Evolutionary conservation across 2,113 vertebrate genomes (phyloP).

Genomic region (Atractosteus spatula): DNA sequence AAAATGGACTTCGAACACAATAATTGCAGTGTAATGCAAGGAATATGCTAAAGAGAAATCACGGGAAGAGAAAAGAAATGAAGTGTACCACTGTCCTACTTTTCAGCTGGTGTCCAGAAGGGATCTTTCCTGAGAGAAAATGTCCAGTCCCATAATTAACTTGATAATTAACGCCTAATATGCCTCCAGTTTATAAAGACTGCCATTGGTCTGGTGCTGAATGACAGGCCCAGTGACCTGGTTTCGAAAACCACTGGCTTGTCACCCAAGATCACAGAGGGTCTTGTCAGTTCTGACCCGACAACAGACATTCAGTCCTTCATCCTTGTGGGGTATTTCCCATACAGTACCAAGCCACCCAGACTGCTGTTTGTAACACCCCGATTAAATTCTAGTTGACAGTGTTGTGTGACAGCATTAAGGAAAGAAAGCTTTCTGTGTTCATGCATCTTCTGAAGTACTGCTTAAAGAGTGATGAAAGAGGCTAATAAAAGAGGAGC

Average conservation of each 20-base stretch:
- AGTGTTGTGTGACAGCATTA: too few relatives aligned
- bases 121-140: conserved; percentile 73
- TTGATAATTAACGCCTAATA: conserved; percentile 73
- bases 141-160: conserved; percentile 61
- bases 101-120: conserved; percentile 64
- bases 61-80: conserved; percentile 29
- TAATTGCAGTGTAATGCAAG: too few relatives aligned
- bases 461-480: too few relatives aligned
- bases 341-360: too few relatives aligned
- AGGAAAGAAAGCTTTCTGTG: too few relatives aligned
- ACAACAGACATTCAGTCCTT: conserved; percentile 50
- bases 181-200: conserved; percentile 39
- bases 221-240: conserved; percentile 60
- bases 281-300: conserved; percentile 67
- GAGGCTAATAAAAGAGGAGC: too few relatives aligned
- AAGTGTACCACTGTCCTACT: conserved; percentile 43
- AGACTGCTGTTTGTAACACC: too few relatives aligned
- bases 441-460: too few relatives aligned
- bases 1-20: too few relatives aligned
- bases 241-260: conserved; percentile 73
- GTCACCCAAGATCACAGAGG: conserved; percentile 57
- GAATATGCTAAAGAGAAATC: conserved; percentile 38
- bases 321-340: neutral
- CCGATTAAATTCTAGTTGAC: too few relatives aligned
- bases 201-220: conserved; percentile 44